These are phyloP conservation scores for Dendroctonus ponderosae DNA, from an alignment of 1,140 invertebrate genomes.

Conservation along the genomic window DNA sequence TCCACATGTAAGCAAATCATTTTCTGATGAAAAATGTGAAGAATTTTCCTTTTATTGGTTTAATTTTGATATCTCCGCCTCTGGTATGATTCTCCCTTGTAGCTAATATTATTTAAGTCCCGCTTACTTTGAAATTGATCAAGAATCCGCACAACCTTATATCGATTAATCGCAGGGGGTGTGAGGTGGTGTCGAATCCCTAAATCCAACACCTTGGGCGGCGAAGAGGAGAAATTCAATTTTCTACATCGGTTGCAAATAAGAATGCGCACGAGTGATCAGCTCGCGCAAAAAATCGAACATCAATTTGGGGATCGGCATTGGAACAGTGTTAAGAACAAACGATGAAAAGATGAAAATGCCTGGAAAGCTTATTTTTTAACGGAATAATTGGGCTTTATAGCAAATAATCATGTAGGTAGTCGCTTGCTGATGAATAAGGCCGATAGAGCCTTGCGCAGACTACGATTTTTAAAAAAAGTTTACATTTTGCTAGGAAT, in stretches of 20 bases:
- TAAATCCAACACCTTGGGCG: slow-evolving; percentile 45
- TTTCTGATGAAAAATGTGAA: background rate
- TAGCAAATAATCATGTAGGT: too few species aligned
- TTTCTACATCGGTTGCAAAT: slow-evolving; percentile 52
- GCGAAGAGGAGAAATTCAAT: slow-evolving; percentile 48
- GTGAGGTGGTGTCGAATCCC: slow-evolving; percentile 17
- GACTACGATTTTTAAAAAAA: too few species aligned
- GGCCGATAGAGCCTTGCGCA: too few species aligned
- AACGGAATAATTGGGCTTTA: too few species aligned
- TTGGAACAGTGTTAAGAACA: too few species aligned
- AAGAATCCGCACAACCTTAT: slow-evolving; percentile 34
- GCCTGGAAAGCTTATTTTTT: too few species aligned
- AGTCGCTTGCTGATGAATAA: too few species aligned
- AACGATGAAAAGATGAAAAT: too few species aligned
- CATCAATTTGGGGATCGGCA: slow-evolving; percentile 16
- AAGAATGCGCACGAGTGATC: slow-evolving; percentile 47
- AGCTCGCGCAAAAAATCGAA: slow-evolving; percentile 39
- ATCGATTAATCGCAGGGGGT: slow-evolving; percentile 44
- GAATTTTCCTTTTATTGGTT: background rate
- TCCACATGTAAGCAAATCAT: background rate
- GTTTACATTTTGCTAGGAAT: too few species aligned
- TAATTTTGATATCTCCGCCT: background rate
- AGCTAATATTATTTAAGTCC: slow-evolving; percentile 14
- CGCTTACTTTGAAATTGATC: slow-evolving; percentile 18
- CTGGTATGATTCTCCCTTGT: slow-evolving; percentile 3